phyloP scores from a whole-genome alignment of 2,113 vertebrate genomes.

The Carlito syrichta region DNA sequence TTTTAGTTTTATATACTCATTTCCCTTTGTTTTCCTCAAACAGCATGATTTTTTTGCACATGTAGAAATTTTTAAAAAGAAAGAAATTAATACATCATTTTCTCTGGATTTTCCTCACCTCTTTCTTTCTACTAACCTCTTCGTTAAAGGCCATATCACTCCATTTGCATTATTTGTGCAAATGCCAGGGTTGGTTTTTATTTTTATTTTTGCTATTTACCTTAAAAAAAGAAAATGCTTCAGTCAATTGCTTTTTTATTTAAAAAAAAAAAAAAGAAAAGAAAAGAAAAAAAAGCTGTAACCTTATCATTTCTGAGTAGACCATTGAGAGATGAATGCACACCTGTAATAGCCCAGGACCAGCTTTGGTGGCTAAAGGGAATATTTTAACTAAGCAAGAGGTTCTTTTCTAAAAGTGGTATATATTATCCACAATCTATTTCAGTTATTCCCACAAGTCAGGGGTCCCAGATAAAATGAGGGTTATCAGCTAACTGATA shows the following conservation, averaged over 20 bases:
- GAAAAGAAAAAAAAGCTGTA: constrained; percentile 70
- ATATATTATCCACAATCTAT: constrained; percentile 51
- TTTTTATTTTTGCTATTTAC: constrained; percentile 79
- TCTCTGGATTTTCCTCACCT: constrained; percentile 64
- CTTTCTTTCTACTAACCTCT: constrained; percentile 67
- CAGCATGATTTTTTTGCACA: constrained; percentile 84
- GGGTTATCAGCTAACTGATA: constrained; percentile 74
- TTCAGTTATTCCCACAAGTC: constrained; percentile 68
- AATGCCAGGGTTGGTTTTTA: constrained; percentile 79
- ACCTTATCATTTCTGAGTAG: constrained; percentile 80
- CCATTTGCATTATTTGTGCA: constrained; percentile 81
- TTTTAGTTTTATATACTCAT: constrained; percentile 84
- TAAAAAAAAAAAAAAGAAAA: constrained; percentile 54
- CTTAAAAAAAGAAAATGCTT: constrained; percentile 73
- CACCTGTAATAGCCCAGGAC: constrained; percentile 79
- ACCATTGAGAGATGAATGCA: constrained; percentile 79
- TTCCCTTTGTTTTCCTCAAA: constrained; percentile 79
- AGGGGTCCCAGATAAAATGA: constrained; percentile 71
- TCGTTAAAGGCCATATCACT: constrained; percentile 79
- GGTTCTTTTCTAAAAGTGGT: constrained; percentile 54
- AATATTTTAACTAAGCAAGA: constrained; percentile 56
- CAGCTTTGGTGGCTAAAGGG: constrained; percentile 70
- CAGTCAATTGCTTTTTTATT: constrained; percentile 78
- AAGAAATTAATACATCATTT: constrained; percentile 72
- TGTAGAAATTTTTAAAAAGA: constrained; percentile 78